These are phyloP conservation scores for Eciton burchellii DNA, from an alignment of 1,140 invertebrate genomes.

Conservation along the genomic window DNA sequence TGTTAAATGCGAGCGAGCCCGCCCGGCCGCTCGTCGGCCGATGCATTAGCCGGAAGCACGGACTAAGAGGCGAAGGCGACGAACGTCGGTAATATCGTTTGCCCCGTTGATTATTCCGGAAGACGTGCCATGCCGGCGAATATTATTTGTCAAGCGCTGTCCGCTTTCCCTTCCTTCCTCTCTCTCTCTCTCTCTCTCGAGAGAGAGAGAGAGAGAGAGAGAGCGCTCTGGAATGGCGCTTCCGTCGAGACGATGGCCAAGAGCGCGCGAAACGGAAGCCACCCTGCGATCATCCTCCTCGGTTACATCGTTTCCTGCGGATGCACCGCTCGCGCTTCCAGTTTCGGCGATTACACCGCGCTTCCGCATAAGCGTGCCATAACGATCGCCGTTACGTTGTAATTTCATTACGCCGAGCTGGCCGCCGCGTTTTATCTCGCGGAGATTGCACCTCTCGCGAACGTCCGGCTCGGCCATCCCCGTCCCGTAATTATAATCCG, in stretches of 20 bases:
- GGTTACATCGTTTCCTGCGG: background rate
- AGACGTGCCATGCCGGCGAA: conserved; percentile 9
- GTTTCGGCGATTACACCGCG: background rate
- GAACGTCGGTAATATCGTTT: conserved; percentile 44
- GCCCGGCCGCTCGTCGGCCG: background rate
- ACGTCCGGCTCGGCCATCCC: background rate
- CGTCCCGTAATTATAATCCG: conserved; percentile 40
- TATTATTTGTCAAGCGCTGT: conserved; percentile 34
- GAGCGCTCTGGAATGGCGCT: background rate
- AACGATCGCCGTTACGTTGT: conserved; percentile 8
- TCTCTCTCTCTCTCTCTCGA: too few species aligned
- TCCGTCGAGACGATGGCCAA: background rate
- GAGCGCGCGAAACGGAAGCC: too few species aligned
- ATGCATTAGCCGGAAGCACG: conserved; percentile 20
- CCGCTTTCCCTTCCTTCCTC: background rate
- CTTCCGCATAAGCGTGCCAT: background rate
- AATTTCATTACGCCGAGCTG: conserved; percentile 29
- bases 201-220: too few species aligned
- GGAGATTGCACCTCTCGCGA: conserved; percentile 42
- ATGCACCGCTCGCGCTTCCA: too few species aligned
- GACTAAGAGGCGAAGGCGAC: conserved; percentile 2
- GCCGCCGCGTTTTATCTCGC: conserved; percentile 38
- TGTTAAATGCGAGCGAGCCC: conserved; percentile 45
- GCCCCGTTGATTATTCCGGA: conserved; percentile 4
- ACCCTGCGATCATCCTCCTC: background rate